Conservation (phyloP, 2,888 invertebrate genomes). For the Bedellia somnulentella region DNA sequence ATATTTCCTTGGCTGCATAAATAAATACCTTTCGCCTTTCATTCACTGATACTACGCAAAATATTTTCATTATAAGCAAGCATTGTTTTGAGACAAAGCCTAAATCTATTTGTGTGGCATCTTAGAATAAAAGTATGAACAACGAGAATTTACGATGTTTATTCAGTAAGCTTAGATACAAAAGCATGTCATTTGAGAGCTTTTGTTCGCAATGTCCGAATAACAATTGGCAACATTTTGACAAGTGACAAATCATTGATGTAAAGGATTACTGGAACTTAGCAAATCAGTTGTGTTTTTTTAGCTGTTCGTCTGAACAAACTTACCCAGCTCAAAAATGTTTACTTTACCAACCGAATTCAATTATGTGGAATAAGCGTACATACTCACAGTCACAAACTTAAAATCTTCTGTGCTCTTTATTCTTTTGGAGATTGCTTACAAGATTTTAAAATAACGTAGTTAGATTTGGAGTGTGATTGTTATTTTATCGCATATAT, state of each 20-base stretch:
- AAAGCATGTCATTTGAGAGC: constrained; percentile 41
- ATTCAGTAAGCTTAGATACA: constrained; percentile 32
- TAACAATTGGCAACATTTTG: constrained; percentile 50
- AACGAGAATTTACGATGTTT: constrained; percentile 45
- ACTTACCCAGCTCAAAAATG: constrained; percentile 22
- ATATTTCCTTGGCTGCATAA: constrained; percentile 2
- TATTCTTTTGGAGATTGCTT: too few species aligned
- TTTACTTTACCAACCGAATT: constrained; percentile 19
- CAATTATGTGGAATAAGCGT: constrained; percentile 23
- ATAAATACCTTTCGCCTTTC: constrained; percentile 4
- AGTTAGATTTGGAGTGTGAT: too few species aligned
- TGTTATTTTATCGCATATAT: too few species aligned
- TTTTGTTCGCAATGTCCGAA: constrained; percentile 32
- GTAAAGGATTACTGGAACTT: constrained; percentile 39
- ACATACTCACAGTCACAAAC: too few species aligned
- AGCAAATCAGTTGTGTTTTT: constrained; percentile 23
- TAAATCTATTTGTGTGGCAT: constrained; percentile 31
- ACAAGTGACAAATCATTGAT: constrained; percentile 19
- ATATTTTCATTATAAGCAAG: constrained; percentile 14
- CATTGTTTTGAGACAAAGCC: constrained; percentile 5
- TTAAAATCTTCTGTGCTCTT: too few species aligned
- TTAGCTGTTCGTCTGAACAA: constrained; percentile 41
- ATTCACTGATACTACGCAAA: constrained; percentile 11
- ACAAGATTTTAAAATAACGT: too few species aligned
- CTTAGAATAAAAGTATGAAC: constrained; percentile 29